phyloP scores from a whole-genome alignment of 2,888 invertebrate species.

The Hydroisotoma schaefferi region DNA sequence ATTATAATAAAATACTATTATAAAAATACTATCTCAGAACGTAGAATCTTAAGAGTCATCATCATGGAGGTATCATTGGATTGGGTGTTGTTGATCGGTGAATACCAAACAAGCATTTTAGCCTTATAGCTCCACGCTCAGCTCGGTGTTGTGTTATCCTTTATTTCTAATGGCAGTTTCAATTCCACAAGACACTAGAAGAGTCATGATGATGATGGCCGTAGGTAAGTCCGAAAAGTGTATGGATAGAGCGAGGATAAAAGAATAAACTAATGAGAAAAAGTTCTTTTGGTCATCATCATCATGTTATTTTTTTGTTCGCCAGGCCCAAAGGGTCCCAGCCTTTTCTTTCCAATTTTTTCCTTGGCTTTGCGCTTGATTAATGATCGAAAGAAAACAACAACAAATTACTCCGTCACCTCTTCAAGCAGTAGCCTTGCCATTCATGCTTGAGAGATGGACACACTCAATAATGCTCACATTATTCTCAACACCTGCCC shows the following conservation, averaged over 20 bases:
- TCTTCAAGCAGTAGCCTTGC: constrained; percentile 41
- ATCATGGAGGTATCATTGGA: no score
- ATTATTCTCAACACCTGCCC: constrained; percentile 47
- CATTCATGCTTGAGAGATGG: constrained; percentile 32
- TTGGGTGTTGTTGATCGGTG: no score
- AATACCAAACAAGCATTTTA: no score
- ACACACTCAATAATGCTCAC: constrained; percentile 42
- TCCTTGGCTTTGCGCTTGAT: constrained; percentile 48
- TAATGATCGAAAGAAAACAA: constrained; percentile 48
- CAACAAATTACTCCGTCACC: constrained; percentile 48
- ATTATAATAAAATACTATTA: no score
- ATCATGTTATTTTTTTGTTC: constrained; percentile 37
- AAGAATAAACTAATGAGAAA: constrained; percentile 26
- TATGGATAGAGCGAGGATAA: neutral
- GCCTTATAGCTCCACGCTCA: neutral
- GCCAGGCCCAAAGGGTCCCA: constrained; percentile 37
- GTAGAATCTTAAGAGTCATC: no score
- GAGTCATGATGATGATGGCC: neutral
- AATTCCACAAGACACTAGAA: neutral
- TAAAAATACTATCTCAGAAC: no score
- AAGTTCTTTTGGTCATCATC: constrained; percentile 33
- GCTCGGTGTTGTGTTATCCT: neutral
- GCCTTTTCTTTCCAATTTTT: constrained; percentile 23
- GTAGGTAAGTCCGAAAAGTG: no score
- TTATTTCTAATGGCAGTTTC: neutral